These are phyloP conservation scores for Podarcis siculus DNA, from an alignment of 2,797 vertebrate species.

Conservation along the genomic window DNA sequence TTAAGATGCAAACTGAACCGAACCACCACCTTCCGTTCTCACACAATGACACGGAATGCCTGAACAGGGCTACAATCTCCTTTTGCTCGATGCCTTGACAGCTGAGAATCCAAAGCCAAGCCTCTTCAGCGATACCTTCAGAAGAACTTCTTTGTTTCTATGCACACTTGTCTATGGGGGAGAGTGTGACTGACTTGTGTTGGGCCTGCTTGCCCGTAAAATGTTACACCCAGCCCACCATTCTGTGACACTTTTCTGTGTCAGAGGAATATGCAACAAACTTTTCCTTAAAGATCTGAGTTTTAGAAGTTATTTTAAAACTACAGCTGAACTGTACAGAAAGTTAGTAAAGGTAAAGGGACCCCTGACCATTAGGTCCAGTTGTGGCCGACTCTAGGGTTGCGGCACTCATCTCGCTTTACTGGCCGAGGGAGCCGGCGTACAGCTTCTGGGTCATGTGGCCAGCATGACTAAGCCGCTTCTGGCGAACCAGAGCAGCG, in stretches of 20 bases:
- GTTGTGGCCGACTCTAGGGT: too few relatives aligned
- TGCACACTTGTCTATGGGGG: fast-evolving
- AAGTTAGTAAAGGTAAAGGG: too few relatives aligned
- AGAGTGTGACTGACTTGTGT: fast-evolving
- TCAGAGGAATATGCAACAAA: fast-evolving
- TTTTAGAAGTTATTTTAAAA: not conserved
- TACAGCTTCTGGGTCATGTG: too few relatives aligned
- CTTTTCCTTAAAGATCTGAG: not conserved
- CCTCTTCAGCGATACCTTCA: fast-evolving
- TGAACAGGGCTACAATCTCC: too few relatives aligned
- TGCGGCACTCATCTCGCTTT: too few relatives aligned
- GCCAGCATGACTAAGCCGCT: too few relatives aligned
- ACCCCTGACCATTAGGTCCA: too few relatives aligned
- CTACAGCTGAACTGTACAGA: not conserved
- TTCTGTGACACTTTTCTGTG: fast-evolving
- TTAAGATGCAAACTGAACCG: too few relatives aligned
- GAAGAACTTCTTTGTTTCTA: not conserved
- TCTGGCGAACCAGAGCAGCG: too few relatives aligned
- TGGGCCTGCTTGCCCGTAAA: not conserved
- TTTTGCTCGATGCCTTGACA: not conserved
- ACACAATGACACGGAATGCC: not conserved
- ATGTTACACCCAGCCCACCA: not conserved
- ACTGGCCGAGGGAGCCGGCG: too few relatives aligned
- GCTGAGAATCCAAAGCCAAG: not conserved
- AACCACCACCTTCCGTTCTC: too few relatives aligned